A percentile compares a stretch with the other conserved stretches of the same genome.
Conservation (phyloP, 2,113 vertebrate genomes). For the Bostrychus sinensis region DNA sequence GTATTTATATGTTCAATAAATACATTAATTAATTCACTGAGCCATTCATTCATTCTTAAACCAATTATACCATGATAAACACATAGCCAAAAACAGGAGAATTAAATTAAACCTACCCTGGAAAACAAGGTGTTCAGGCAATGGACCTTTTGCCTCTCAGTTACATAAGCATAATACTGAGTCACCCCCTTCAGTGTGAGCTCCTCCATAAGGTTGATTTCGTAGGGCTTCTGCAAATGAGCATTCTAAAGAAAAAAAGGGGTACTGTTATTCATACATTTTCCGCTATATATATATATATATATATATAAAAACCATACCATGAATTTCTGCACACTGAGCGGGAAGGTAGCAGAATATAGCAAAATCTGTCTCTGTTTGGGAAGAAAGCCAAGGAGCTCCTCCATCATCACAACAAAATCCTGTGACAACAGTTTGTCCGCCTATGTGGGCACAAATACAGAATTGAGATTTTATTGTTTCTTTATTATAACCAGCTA, state of each 20-base stretch:
- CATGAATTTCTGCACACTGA: slow-evolving; percentile 99
- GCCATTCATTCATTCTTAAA: background rate
- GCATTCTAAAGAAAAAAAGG: slow-evolving; percentile 80
- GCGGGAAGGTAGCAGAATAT: slow-evolving; percentile 97
- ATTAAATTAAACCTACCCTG: slow-evolving; percentile 84
- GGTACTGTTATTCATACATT: background rate
- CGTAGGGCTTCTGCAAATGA: slow-evolving; percentile 97
- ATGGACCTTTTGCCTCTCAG: slow-evolving; percentile 98
- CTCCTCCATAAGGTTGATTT: slow-evolving; percentile 99
- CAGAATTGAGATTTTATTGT: background rate
- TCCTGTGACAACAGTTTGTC: slow-evolving; percentile 99
- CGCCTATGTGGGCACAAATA: slow-evolving; percentile 78
- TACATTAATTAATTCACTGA: no score
- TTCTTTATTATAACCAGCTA: accelerated
- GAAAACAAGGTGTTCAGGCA: slow-evolving; percentile 99
- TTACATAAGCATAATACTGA: slow-evolving; percentile 99
- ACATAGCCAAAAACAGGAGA: background rate
- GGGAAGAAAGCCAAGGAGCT: slow-evolving; percentile 93
- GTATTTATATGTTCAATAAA: no score
- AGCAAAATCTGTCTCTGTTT: slow-evolving; percentile 99
- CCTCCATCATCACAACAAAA: slow-evolving; percentile 99
- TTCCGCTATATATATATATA: background rate
- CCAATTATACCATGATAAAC: background rate
- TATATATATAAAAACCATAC: slow-evolving; percentile 68
- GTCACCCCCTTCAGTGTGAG: slow-evolving; percentile 99